A percentile compares a stretch with the other conserved stretches of the same genome.
These are phyloP conservation scores for Macrotrachela quadricornifera DNA, from an alignment of 1,140 invertebrate species.

Conservation along the genomic window DNA sequence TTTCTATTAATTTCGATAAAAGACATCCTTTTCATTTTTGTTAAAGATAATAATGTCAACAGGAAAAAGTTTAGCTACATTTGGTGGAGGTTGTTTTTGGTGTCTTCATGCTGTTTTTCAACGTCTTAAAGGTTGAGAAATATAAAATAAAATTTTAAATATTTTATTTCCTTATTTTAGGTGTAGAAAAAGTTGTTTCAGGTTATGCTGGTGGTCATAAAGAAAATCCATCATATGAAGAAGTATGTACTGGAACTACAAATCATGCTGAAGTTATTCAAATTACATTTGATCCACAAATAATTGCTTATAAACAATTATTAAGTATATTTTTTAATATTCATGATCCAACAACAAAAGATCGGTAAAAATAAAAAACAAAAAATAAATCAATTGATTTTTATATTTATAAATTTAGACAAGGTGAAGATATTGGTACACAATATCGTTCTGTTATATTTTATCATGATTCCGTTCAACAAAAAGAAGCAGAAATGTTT, in stretches of 20 bases:
- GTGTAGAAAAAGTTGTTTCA: conserved; percentile 25
- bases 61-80: neutral
- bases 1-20: too few relatives aligned
- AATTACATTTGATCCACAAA: conserved; percentile 20
- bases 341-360: conserved; percentile 21
- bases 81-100: conserved; percentile 29
- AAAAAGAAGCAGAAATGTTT: conserved; percentile 15
- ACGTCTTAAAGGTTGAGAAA: conserved; percentile 10
- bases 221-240: conserved; percentile 23
- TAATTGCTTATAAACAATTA: conserved; percentile 16
- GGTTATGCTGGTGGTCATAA: conserved; percentile 26
- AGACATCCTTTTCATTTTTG: too few relatives aligned
- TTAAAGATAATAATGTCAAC: too few relatives aligned
- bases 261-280: conserved; percentile 27
- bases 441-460: conserved; percentile 28
- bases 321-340: conserved; percentile 25
- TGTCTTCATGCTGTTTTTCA: conserved; percentile 25
- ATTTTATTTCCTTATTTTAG: neutral
- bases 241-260: conserved; percentile 22
- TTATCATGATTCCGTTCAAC: conserved; percentile 19
- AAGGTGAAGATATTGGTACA: conserved; percentile 26
- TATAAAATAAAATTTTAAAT: too few relatives aligned
- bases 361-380: too few relatives aligned
- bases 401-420: conserved; percentile 12
- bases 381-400: too few relatives aligned